Evolutionary conservation across 2,888 invertebrate species (phyloP), one percentile per base, ranked within the genome.

Genomic region (Chymomyza fuscimana): DNA sequence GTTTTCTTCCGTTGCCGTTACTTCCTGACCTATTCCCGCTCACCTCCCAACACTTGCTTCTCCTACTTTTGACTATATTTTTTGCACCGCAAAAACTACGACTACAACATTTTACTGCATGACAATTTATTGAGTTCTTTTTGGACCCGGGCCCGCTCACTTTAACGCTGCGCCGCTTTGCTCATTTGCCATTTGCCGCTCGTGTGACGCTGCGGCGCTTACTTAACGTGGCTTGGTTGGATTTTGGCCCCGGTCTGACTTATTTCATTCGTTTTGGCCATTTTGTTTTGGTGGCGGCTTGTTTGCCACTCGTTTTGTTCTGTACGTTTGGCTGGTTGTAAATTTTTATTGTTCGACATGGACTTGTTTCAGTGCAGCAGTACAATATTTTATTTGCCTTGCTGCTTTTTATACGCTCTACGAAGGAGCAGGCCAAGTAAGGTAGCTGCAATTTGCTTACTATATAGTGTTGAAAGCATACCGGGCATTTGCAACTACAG

Each of bases 51-150:
- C 7, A 4, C 12, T 46, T 46, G 6, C 61, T 58, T 29, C 58
- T 32, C 32, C 32, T 32, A 32, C 32, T 32, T 32, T 2, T 32
- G 32, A 32, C 7, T 46, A 46, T 12, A 46, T 62, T 65, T 32
- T 25, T 19, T 70, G 60, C 59, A 74, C 70, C 69, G 70, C 74
- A 72, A 56, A 74, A 79, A 77, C 36, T 50, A 32, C n/a, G 52
- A 12, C 61, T 22, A 83, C 84, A 79, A 81, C 88, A 85, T 85
- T 86, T 88, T 88, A 87, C 84, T 85, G 88, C 88, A 88, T 88
- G 88, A 88, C 87, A 87, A 86, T 86, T 86, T 86, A 88, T 86
- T 86, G 85, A 86, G 88, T 86, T 86, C 85, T 73, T 74, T 79
- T 82, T 77, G 70, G 67, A 54, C 54, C 16, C 15, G 10, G 19